Base-by-base conservation (phyloP, 1,140 invertebrate species). In the Drosophila ananassae region DNA sequence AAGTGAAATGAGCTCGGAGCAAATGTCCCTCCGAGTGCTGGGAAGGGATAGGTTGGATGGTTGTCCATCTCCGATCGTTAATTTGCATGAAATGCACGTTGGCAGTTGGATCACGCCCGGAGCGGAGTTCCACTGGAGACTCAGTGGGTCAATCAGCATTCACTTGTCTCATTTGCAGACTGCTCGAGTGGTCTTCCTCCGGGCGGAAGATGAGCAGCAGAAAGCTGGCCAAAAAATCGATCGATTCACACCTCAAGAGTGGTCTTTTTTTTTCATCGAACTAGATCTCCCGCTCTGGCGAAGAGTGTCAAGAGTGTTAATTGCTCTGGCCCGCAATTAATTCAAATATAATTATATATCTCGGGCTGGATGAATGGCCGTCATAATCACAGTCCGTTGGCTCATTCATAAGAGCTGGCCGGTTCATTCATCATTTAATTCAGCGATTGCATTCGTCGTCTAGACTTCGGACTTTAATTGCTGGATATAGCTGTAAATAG, bases 1-100 rank as follows among this genome's bases (percentile, higher is more conserved):
- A 85, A 85, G 81, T 85, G 81, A 85, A 85, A 85, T 32, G 77
- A 73, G 50, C 34, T 32, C 22, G 8, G 21, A 69, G 74, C 73
- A 73, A 85, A 73, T 62, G 81, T 83, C 79, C 68, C 73, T 84
- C 25, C 25, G 84, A 83, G 73, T 84, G 81, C 64, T 68, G 76
- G 79, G 62, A 53, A 76, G 73, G 64, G 66, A 39, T 71, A 46
- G 57, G 24, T 50, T 34, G 57, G 56, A 25, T 22, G 41, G 12
- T 28, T 30, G 58, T 13, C 61, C 44, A 47, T 47, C 44, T 41
- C 60, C 60, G 64, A 66, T 84, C 77, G 68, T 85, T 85, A 87
- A 85, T 85, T 87, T 85, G 74, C 81, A 87, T 87, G 82, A 87
- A 85, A 81, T 87, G 78, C 81, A 85, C 82, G 80, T 83, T 83